These are phyloP conservation scores for Sabellastarte sp. DNA, from an alignment of 2,888 invertebrate genomes.

Conservation along the genomic window DNA sequence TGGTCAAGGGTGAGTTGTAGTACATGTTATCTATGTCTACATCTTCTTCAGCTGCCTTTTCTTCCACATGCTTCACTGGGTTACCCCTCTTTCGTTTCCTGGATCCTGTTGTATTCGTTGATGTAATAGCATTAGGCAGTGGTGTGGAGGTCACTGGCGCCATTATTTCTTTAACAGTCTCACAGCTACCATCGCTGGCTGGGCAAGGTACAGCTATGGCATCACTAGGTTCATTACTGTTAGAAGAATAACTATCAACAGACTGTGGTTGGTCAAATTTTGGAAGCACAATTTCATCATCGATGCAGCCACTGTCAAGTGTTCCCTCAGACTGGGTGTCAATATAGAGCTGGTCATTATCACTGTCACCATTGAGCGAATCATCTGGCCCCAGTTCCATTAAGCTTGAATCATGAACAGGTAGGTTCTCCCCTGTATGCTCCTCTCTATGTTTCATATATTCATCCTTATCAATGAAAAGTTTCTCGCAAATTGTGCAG, in stretches of 20 bases:
- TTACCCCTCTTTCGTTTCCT: background rate
- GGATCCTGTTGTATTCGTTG: background rate
- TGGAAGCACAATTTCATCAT: background rate
- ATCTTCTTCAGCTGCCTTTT: background rate
- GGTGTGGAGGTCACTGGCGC: background rate
- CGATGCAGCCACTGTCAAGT: background rate
- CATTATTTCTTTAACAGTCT: too few relatives aligned
- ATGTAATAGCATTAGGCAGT: background rate
- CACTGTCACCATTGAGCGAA: background rate
- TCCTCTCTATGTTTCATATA: constrained; percentile 8
- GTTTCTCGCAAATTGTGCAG: constrained; percentile 14
- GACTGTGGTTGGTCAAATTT: background rate
- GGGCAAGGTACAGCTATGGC: background rate
- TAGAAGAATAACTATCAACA: background rate
- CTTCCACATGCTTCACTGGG: background rate
- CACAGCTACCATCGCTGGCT: background rate
- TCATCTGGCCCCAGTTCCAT: background rate
- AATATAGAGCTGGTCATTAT: background rate
- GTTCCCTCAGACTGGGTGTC: background rate
- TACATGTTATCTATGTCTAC: background rate
- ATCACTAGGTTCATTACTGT: background rate
- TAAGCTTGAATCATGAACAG: too few relatives aligned
- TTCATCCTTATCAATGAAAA: constrained; percentile 10
- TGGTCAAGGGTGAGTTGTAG: background rate
- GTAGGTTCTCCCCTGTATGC: too few relatives aligned